phyloP scores from a whole-genome alignment of 2,113 vertebrate species.

The Smithornis capensis region DNA sequence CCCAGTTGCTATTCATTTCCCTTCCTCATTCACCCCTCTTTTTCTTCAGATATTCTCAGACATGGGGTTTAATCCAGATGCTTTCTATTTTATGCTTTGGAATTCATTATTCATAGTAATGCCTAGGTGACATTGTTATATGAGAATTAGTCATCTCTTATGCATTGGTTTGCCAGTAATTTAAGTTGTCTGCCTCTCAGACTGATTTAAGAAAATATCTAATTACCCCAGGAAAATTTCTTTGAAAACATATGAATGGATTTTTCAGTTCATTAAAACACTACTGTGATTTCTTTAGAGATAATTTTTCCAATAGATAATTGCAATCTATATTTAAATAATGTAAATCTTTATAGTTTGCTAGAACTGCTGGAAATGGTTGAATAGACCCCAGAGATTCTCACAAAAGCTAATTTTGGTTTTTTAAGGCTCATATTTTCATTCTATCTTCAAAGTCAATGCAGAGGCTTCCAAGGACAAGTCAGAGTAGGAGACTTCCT shows the following conservation, averaged over 20 bases:
- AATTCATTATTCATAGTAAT: conserved; percentile 18
- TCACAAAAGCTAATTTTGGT: not conserved
- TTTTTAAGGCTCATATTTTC: not conserved
- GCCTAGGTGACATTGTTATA: not conserved
- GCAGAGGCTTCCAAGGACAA: not conserved
- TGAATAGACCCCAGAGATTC: not conserved
- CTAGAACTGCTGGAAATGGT: not conserved
- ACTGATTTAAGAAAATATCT: not conserved
- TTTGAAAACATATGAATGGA: conserved; percentile 17
- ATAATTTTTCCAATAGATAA: not conserved
- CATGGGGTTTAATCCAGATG: conserved; percentile 4
- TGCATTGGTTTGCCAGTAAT: not conserved
- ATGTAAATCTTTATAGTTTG: not conserved
- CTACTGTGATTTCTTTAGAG: not conserved
- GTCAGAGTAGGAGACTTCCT: not conserved
- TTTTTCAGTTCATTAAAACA: conserved; percentile 28
- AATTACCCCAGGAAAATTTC: conserved; percentile 14
- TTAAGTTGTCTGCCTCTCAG: not conserved
- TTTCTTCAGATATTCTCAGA: not conserved
- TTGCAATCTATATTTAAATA: conserved; percentile 1
- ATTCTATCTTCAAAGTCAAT: not conserved
- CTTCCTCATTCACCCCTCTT: not conserved
- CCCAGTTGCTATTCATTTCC: not conserved
- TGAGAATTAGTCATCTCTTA: conserved; percentile 5
- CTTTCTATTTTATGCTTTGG: conserved; percentile 10